Conservation (phyloP, 2,888 invertebrate species). For the Ceramica pisi region DNA sequence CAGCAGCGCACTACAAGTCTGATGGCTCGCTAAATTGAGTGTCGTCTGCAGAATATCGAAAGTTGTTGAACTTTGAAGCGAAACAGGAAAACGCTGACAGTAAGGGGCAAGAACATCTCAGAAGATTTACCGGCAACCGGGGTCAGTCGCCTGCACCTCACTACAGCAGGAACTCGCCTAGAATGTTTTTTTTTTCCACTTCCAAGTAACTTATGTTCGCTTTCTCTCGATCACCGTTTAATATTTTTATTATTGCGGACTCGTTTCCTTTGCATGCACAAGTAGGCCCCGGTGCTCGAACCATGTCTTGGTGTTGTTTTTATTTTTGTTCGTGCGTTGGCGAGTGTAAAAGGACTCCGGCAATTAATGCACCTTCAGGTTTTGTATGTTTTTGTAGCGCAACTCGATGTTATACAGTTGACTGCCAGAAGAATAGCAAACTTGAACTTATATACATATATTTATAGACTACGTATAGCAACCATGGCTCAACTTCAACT, state of each 20-base stretch:
- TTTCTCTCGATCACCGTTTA: constrained; percentile 70
- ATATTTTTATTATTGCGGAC: constrained; percentile 72
- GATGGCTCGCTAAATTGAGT: constrained; percentile 64
- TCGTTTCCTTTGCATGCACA: constrained; percentile 75
- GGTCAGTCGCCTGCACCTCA: constrained; percentile 78
- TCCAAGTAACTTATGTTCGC: constrained; percentile 71
- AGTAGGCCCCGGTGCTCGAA: constrained; percentile 68
- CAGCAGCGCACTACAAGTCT: constrained; percentile 47
- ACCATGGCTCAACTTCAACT: constrained; percentile 15
- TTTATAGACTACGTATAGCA: constrained; percentile 29
- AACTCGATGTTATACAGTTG: constrained; percentile 46
- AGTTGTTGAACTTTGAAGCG: constrained; percentile 78
- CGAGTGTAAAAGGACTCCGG: constrained; percentile 64
- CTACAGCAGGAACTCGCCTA: constrained; percentile 68
- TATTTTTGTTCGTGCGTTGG: constrained; percentile 68
- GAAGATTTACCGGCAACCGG: constrained; percentile 80
- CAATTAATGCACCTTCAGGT: constrained; percentile 70
- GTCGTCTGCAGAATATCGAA: constrained; percentile 71
- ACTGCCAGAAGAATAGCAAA: constrained; percentile 48
- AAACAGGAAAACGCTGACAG: constrained; percentile 79
- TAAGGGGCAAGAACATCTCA: constrained; percentile 69
- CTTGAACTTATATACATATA: constrained; percentile 46
- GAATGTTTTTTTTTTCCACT: constrained; percentile 65
- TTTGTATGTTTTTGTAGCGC: constrained; percentile 60
- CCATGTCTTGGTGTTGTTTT: constrained; percentile 69